Evolutionary conservation across 1,140 invertebrate species (phyloP).

Genomic region (Drosophila tsacasi): DNA sequence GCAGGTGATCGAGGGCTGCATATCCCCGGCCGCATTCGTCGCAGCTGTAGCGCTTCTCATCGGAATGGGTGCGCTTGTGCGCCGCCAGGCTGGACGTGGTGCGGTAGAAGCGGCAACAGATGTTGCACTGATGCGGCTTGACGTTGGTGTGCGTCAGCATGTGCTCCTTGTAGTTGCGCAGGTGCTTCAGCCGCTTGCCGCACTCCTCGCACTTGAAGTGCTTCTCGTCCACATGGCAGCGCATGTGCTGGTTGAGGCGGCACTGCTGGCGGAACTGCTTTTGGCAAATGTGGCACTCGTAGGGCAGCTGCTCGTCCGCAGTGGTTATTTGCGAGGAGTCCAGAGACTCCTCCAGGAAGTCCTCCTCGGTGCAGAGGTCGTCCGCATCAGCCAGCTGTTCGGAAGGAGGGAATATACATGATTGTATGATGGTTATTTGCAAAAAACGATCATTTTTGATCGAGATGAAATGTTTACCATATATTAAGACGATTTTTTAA

Average conservation of each 20-base stretch:
- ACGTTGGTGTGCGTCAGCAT: conserved; percentile 77
- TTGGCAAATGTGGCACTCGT: conserved; percentile 62
- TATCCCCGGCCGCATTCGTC: conserved; percentile 67
- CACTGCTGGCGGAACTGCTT: conserved; percentile 67
- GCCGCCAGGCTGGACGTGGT: conserved; percentile 78
- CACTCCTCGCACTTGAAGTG: conserved; percentile 66
- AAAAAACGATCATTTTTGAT: no score
- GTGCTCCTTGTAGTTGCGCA: conserved; percentile 78
- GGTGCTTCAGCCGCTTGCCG: conserved; percentile 71
- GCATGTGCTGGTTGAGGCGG: conserved; percentile 77
- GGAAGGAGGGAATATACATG: not conserved
- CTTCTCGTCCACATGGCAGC: conserved; percentile 66
- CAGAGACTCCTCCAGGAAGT: conserved; percentile 54
- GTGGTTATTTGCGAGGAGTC: conserved; percentile 9
- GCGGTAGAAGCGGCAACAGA: conserved; percentile 76
- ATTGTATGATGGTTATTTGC: no score
- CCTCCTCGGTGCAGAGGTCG: conserved; percentile 49
- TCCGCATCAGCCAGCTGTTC: conserved; percentile 45
- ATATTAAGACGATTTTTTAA: no score
- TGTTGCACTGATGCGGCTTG: conserved; percentile 71
- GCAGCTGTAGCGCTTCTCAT: conserved; percentile 68
- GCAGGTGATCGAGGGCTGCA: conserved; percentile 62
- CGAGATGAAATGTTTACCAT: no score
- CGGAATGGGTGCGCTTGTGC: conserved; percentile 73
- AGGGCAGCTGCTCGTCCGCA: conserved; percentile 35